phyloP scores from a whole-genome alignment of 2,113 vertebrate species.

The Potamarius usumacintae region DNA sequence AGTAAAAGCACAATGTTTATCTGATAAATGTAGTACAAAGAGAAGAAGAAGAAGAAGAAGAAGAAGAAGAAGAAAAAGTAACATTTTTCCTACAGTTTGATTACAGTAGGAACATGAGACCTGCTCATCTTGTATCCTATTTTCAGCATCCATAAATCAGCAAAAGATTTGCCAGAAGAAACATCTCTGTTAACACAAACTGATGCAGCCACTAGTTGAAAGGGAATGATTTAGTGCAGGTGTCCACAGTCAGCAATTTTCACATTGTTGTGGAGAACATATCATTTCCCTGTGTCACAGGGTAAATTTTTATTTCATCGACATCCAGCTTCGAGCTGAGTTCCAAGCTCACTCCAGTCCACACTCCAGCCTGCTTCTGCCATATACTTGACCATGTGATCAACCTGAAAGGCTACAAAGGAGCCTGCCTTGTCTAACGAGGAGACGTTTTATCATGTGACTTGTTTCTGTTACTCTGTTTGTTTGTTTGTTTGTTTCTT shows the following conservation, averaged over 20 bases:
- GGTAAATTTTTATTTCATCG: neutral
- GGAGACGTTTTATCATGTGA: neutral
- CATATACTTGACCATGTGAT: neutral
- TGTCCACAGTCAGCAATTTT: neutral
- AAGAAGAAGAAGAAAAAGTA: neutral
- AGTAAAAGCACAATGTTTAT: neutral
- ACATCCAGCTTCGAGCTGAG: neutral
- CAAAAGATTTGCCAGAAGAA: neutral
- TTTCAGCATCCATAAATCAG: neutral
- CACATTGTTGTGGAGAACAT: neutral
- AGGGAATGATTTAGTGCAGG: neutral
- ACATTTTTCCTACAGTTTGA: neutral
- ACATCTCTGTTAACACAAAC: neutral
- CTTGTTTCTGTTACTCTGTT: neutral
- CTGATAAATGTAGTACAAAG: neutral
- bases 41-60: too few species aligned
- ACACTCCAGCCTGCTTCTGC: neutral
- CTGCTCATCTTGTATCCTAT: neutral
- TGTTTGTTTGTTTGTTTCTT: too few species aligned
- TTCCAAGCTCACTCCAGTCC: neutral
- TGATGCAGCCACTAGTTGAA: neutral
- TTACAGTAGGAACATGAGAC: neutral
- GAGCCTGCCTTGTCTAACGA: neutral
- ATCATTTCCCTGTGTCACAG: neutral
- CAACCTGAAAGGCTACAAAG: neutral